Conservation (phyloP, 2,888 invertebrate species). For the Deilephila elpenor region DNA sequence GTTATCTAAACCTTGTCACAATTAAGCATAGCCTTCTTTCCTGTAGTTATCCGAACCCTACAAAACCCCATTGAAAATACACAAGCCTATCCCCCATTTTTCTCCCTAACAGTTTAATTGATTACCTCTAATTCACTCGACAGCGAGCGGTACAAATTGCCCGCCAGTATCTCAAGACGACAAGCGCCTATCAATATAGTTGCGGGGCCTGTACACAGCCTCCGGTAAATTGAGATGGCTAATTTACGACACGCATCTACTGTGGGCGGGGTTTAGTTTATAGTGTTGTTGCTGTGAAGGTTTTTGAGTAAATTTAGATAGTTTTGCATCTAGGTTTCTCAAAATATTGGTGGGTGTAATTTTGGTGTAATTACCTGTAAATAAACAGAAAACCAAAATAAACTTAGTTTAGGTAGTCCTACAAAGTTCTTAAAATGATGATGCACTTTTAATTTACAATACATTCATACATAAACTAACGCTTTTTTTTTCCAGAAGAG, state of each 20-base stretch:
- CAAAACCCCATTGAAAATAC: not conserved
- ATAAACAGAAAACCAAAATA: too few relatives aligned
- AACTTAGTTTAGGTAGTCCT: too few relatives aligned
- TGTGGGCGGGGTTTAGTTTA: not conserved
- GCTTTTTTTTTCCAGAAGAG: too few relatives aligned
- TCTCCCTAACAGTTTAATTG: constrained; percentile 48
- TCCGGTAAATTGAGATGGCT: constrained; percentile 61
- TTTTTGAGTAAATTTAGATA: not conserved
- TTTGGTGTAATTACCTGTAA: too few relatives aligned
- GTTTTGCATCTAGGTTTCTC: too few relatives aligned
- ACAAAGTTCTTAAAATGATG: too few relatives aligned
- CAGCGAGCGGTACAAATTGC: constrained; percentile 66
- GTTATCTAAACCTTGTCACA: not conserved
- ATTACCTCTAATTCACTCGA: constrained; percentile 52
- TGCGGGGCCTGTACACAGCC: constrained; percentile 35
- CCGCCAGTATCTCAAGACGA: constrained; percentile 72
- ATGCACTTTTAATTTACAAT: too few relatives aligned
- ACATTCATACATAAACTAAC: too few relatives aligned
- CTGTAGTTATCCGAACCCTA: not conserved
- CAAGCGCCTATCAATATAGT: constrained; percentile 76
- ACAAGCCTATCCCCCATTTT: constrained; percentile 37
- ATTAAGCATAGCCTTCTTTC: too few relatives aligned
- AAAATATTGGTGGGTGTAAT: too few relatives aligned
- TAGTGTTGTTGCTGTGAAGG: not conserved
- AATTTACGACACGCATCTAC: constrained; percentile 53